These are phyloP conservation scores for Microctenopoma steveboyesi DNA, from an alignment of 2,797 vertebrate genomes.

Conservation along the genomic window DNA sequence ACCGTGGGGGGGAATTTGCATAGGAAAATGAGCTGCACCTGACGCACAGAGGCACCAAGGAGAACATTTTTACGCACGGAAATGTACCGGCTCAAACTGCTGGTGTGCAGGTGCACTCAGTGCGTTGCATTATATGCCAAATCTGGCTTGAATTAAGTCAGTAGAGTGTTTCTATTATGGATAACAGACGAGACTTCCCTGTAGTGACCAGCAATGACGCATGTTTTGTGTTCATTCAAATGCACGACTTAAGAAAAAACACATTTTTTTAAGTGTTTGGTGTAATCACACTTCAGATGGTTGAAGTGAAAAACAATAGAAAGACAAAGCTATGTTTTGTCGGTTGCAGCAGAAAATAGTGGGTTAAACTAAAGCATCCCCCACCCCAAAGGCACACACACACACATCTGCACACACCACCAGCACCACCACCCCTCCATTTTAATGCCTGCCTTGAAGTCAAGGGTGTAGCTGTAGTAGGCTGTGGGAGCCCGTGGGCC, in stretches of 20 bases:
- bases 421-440: conserved; percentile 67
- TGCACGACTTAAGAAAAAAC: neutral
- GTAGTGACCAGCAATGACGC: conserved; percentile 29
- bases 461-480: conserved; percentile 70
- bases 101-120: conserved; percentile 56
- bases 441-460: conserved; percentile 80
- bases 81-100: conserved; percentile 43
- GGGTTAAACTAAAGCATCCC: conserved; percentile 64
- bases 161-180: neutral
- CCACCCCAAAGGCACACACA: conserved; percentile 51
- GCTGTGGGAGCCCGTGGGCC: conserved; percentile 72
- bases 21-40: conserved; percentile 76
- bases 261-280: neutral
- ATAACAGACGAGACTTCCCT: conserved; percentile 18
- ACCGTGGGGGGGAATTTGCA: conserved; percentile 60
- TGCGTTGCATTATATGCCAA: neutral
- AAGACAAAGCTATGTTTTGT: conserved; percentile 3
- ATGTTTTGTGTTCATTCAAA: conserved; percentile 15
- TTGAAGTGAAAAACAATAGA: neutral
- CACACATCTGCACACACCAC: conserved; percentile 57
- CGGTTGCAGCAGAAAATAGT: conserved; percentile 43
- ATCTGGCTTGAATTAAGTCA: conserved; percentile 22
- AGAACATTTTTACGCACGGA: conserved; percentile 70
- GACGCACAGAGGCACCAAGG: conserved; percentile 65
- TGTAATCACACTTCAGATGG: conserved; percentile 5